Evolutionary conservation across 2,888 invertebrate species (phyloP).

Genomic region (Mechanitis mazaeus): DNA sequence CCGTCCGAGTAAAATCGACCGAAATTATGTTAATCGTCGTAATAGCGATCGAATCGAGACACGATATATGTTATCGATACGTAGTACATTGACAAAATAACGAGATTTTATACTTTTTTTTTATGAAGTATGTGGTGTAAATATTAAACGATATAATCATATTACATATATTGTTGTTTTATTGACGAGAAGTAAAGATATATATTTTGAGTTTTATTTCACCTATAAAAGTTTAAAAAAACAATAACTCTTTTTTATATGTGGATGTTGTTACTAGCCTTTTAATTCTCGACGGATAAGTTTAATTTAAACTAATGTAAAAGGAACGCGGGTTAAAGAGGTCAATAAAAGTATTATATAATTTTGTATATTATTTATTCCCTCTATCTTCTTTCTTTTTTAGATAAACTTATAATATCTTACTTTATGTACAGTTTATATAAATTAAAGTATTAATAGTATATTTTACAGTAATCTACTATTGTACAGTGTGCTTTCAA

Average conservation of each 20-base stretch:
- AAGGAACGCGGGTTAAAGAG: too few species aligned
- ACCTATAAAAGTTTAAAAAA: too few species aligned
- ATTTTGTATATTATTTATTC: slow-evolving; percentile 68
- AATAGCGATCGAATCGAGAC: background rate
- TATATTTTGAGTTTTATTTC: too few species aligned
- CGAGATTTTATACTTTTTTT: too few species aligned
- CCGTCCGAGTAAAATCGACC: too few species aligned
- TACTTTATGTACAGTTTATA: slow-evolving; percentile 74
- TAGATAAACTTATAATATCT: slow-evolving; percentile 70
- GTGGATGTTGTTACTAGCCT: too few species aligned
- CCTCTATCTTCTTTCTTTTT: slow-evolving; percentile 72
- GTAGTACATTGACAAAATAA: background rate
- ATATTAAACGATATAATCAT: background rate
- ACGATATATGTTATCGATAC: background rate
- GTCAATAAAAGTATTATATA: slow-evolving; percentile 46
- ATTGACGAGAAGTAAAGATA: background rate
- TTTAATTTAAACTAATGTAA: too few species aligned
- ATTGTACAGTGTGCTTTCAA: slow-evolving; percentile 70
- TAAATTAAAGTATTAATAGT: slow-evolving; percentile 72
- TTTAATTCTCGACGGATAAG: too few species aligned
- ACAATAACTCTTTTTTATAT: too few species aligned
- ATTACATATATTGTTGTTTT: background rate
- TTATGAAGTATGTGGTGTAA: background rate
- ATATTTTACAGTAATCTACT: slow-evolving; percentile 68
- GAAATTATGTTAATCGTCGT: too few species aligned